A percentile compares a stretch with the other conserved stretches of the same genome.
phyloP scores from a whole-genome alignment of 2,888 invertebrate genomes.

The Pachydiplax longipennis region DNA sequence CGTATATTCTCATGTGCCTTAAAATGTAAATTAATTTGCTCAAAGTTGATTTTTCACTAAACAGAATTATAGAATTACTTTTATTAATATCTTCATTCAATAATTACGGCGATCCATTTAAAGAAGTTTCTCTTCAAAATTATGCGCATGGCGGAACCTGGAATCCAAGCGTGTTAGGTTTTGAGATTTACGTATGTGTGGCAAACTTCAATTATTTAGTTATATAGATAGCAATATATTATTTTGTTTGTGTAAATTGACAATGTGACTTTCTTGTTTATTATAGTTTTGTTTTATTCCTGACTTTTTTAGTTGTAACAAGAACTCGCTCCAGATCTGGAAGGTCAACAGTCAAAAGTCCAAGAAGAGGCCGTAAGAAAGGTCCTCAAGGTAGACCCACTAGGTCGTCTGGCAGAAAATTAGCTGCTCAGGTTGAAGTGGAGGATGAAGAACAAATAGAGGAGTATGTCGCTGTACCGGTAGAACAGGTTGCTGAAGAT shows the following conservation, averaged over 20 bases:
- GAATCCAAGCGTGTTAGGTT: neutral
- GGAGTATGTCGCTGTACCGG: neutral
- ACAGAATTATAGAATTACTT: neutral
- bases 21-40: neutral
- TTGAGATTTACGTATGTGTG: neutral
- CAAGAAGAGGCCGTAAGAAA: conserved; percentile 22
- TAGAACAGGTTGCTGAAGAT: neutral
- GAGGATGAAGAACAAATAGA: conserved; percentile 26
- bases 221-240: neutral
- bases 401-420: conserved; percentile 25
- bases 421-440: neutral
- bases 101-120: neutral
- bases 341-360: conserved; percentile 20
- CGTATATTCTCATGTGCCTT: neutral
- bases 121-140: neutral
- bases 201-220: neutral
- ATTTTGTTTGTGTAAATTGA: neutral
- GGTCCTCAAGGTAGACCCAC: conserved; percentile 24
- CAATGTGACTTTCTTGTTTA: neutral
- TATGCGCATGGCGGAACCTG: conserved; percentile 23
- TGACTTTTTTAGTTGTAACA: neutral
- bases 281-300: neutral
- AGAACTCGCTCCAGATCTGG: conserved; percentile 10
- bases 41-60: neutral
- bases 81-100: neutral